These are phyloP conservation scores for Eulithis prunata DNA, from an alignment of 2,888 invertebrate species.

Conservation along the genomic window DNA sequence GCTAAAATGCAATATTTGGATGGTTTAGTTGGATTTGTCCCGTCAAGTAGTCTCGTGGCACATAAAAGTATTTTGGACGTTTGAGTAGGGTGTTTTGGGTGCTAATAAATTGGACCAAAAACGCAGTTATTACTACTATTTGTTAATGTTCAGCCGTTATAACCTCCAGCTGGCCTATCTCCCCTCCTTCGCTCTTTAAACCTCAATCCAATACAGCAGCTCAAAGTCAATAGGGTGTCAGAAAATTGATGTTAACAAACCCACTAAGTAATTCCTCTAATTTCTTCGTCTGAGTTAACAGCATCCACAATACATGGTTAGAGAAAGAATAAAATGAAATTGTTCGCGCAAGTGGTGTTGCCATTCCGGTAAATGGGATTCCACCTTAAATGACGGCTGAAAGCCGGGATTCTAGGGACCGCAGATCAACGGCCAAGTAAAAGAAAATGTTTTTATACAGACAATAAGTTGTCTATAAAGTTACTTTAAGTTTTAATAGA, in stretches of 20 bases:
- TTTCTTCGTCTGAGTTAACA: conserved; percentile 26
- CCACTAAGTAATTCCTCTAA: conserved; percentile 35
- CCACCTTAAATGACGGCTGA: conserved; percentile 59
- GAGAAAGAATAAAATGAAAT: conserved; percentile 62
- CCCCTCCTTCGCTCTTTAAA: no score
- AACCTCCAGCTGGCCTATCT: no score
- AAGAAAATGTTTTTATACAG: conserved; percentile 62
- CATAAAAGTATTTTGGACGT: no score
- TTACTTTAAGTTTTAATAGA: conserved; percentile 41
- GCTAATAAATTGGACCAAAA: no score
- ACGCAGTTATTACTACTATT: no score
- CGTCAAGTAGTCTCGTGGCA: no score
- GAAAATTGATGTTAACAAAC: neutral
- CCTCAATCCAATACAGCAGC: no score
- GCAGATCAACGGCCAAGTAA: conserved; percentile 48
- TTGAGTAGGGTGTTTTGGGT: no score
- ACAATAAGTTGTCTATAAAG: conserved; percentile 55
- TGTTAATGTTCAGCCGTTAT: no score
- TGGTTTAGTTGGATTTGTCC: no score
- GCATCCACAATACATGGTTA: conserved; percentile 29
- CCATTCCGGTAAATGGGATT: conserved; percentile 65
- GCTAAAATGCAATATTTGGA: neutral
- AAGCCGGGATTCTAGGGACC: conserved; percentile 52
- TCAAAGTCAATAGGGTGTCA: no score
- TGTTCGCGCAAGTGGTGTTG: conserved; percentile 58